These are phyloP conservation scores for Cyclophora albipunctata DNA, from an alignment of 2,888 invertebrate species.

Conservation along the genomic window DNA sequence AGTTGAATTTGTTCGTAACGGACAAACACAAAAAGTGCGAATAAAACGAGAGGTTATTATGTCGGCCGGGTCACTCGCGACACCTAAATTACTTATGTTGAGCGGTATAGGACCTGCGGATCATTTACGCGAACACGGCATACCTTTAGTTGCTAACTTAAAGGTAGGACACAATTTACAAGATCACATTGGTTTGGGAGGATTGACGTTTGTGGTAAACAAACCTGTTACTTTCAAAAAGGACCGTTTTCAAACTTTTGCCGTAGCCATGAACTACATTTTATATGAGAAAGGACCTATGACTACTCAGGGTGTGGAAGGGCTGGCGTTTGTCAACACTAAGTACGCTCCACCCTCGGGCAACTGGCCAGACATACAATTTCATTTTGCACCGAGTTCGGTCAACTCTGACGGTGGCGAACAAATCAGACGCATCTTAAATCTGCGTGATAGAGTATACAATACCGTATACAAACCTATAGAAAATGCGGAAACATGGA, in stretches of 20 bases:
- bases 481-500: slow-evolving; percentile 87
- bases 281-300: slow-evolving; percentile 87
- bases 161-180: slow-evolving; percentile 90
- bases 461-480: slow-evolving; percentile 91
- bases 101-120: slow-evolving; percentile 90
- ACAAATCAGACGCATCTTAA: slow-evolving; percentile 84
- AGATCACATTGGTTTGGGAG: slow-evolving; percentile 91
- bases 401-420: slow-evolving; percentile 89
- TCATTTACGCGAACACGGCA: slow-evolving; percentile 81
- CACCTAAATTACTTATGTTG: slow-evolving; percentile 93
- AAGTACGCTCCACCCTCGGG: slow-evolving; percentile 86
- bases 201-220: slow-evolving; percentile 87
- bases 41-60: slow-evolving; percentile 88
- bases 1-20: slow-evolving; percentile 82
- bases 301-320: slow-evolving; percentile 90
- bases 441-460: slow-evolving; percentile 85
- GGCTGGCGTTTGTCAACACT: slow-evolving; percentile 89
- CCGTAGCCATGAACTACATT: slow-evolving; percentile 88
- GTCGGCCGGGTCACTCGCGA: slow-evolving; percentile 90
- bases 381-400: slow-evolving; percentile 90
- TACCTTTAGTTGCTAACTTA: slow-evolving; percentile 83
- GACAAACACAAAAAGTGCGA: slow-evolving; percentile 78
- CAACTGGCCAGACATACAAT: slow-evolving; percentile 90
- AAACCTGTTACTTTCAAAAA: slow-evolving; percentile 87
- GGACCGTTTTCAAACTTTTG: slow-evolving; percentile 83